Evolutionary conservation across 2,888 invertebrate species (phyloP), one percentile per base, ranked within the genome.

Genomic region (Entomobrya proxima): DNA sequence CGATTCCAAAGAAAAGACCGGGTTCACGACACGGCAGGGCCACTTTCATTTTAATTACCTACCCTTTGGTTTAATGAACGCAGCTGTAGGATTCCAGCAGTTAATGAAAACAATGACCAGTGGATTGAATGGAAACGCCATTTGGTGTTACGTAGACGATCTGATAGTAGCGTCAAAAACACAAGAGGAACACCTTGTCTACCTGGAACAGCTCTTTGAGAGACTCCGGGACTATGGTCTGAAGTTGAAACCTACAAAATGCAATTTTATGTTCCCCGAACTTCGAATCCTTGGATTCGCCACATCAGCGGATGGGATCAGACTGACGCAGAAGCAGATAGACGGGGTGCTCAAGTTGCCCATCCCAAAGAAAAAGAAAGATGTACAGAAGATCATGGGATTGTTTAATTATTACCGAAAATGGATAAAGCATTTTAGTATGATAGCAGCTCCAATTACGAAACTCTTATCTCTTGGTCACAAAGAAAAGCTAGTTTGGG

Each of bases 241-340:
- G 15, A 72, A 69, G 35, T 4, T 85, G 13, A 78, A 72, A 50
- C 15, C 64, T 21, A 21, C 21, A 9, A 85, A 85, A 55, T 69
- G 72, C 35, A 40, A 50, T 4, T 74, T 78, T 5, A 58, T 37
- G 69, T 24, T 47, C 15, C 11, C 13, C 1, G 61, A 72, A 61
- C 32, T 81, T 15, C 21, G 55, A 37, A 13, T 81, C 11, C 35
- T 77, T 2, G 77, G 77, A 1, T 7, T 74, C 1, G 37, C 30
- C 0, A 52, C 47, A 1, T 67, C 44, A 21, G 77, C 47, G 24
- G 82, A 82, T 7, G 87, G 87, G 11, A 52, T 88, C 27, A 6
- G 44, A 13, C 24, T 80, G 0, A 47, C 64, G 15, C 80, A 82
- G 4, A 69, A 74, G 0, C 84, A 87, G 37, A 47, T 87, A 30